Conservation (phyloP, 2,888 invertebrate genomes). For the Ectropis crepuscularia region DNA sequence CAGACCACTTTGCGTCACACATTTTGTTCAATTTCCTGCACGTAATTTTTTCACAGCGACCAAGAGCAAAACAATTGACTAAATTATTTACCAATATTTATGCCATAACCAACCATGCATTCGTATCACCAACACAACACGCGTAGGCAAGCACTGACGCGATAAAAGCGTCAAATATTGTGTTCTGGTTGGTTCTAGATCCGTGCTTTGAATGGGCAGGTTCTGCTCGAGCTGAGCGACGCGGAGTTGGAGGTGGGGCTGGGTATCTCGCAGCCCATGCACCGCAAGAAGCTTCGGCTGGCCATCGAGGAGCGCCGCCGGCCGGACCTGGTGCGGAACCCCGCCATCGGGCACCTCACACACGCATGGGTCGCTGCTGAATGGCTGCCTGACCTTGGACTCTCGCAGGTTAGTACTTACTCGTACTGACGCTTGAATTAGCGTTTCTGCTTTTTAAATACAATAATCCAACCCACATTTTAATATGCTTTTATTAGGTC, state of each 20-base stretch:
- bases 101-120: conserved; percentile 42
- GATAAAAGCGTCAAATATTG: conserved; percentile 83
- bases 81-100: neutral
- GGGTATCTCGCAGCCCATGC: conserved; percentile 96
- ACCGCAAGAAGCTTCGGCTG: conserved; percentile 95
- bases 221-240: conserved; percentile 95
- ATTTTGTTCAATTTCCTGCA: conserved; percentile 9
- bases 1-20: neutral
- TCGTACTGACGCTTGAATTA: neutral
- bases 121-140: conserved; percentile 38
- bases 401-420: conserved; percentile 86
- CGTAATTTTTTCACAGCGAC: neutral
- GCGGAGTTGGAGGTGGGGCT: conserved; percentile 95
- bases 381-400: conserved; percentile 96
- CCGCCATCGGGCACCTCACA: conserved; percentile 93
- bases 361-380: conserved; percentile 97
- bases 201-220: conserved; percentile 90
- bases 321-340: conserved; percentile 94
- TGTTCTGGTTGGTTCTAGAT: conserved; percentile 87
- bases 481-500: too few species aligned
- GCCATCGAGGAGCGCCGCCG: conserved; percentile 97
- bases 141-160: conserved; percentile 62
- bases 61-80: too few species aligned
- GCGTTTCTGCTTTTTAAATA: too few species aligned
- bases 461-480: too few species aligned